Conservation (phyloP, 2,113 vertebrate genomes). For the Delphinus delphis region DNA sequence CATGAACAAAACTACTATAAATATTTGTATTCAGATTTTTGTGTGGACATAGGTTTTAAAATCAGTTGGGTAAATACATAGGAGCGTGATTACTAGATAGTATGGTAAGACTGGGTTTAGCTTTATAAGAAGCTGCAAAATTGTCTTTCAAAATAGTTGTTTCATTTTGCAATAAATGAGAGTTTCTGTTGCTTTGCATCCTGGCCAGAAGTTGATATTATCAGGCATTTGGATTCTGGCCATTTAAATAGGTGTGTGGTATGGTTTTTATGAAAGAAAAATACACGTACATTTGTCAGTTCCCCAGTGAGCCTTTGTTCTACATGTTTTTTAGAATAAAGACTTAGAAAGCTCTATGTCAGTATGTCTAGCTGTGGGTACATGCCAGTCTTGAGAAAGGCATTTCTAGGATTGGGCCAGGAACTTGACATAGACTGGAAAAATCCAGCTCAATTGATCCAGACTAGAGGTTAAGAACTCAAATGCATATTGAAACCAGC, state of each 20-base stretch:
- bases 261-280: not conserved
- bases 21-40: not conserved
- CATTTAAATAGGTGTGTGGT: not conserved
- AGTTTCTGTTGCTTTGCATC: not conserved
- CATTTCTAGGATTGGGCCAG: not conserved
- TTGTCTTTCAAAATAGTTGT: not conserved
- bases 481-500: not conserved
- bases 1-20: not conserved
- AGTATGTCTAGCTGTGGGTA: not conserved
- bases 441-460: not conserved
- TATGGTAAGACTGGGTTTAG: not conserved
- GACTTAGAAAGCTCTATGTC: not conserved
- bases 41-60: not conserved
- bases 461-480: not conserved
- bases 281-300: not conserved
- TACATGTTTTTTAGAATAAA: not conserved
- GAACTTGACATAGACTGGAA: not conserved
- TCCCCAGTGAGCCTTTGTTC: not conserved
- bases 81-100: not conserved
- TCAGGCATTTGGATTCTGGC: not conserved
- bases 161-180: not conserved
- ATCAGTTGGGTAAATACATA: not conserved
- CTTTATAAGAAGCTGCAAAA: not conserved
- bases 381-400: not conserved
- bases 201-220: not conserved